These are phyloP conservation scores for Madoqua kirkii DNA, from an alignment of 2,113 vertebrate genomes.

Conservation along the genomic window DNA sequence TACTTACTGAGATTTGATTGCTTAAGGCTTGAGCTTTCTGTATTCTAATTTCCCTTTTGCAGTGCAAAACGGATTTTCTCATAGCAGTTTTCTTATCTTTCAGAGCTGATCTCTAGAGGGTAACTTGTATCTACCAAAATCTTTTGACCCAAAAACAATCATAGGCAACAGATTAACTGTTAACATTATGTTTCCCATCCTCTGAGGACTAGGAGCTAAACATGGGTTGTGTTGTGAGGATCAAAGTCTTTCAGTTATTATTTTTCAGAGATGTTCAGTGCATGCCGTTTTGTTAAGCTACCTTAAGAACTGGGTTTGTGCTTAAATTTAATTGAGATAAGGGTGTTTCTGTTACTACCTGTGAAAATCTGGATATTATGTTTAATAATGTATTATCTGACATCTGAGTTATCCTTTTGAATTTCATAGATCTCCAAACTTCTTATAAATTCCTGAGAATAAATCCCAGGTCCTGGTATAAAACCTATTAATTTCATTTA, in stretches of 20 bases:
- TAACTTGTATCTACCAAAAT: not conserved
- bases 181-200: not conserved
- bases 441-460: not conserved
- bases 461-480: not conserved
- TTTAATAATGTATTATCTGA: not conserved
- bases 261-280: not conserved
- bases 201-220: not conserved
- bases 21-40: not conserved
- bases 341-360: not conserved
- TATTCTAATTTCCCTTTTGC: conserved; percentile 2
- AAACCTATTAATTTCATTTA: conserved; percentile 14
- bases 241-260: not conserved
- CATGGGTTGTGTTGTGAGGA: not conserved
- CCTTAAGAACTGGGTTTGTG: not conserved
- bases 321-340: not conserved
- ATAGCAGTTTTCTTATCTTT: not conserved
- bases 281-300: conserved; percentile 21
- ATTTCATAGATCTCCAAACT: not conserved
- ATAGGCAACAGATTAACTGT: not conserved
- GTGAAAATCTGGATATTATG: not conserved
- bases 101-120: not conserved
- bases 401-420: not conserved
- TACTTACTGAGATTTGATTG: not conserved
- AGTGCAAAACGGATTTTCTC: not conserved
- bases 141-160: not conserved